Percentiles rank a stretch among this genome's conserved stretches.
Evolutionary conservation across 1,140 invertebrate genomes (phyloP).

Genomic region (Parasteatoda tepidariorum): DNA sequence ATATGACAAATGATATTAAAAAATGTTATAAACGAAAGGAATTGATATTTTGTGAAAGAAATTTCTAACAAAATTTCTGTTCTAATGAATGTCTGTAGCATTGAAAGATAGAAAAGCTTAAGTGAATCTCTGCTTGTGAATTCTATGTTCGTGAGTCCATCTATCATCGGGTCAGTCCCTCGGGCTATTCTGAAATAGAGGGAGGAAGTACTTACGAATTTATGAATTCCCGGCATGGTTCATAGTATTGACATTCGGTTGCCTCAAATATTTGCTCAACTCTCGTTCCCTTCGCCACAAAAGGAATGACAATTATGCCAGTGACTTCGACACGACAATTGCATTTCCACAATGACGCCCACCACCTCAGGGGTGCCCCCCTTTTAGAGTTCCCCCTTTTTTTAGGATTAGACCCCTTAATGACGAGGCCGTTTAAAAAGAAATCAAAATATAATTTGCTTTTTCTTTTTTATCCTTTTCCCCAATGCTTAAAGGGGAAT

Average conservation of each 20-base stretch:
- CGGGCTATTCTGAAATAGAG: slow-evolving; percentile 28
- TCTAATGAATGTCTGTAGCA: too few species aligned
- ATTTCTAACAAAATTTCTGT: too few species aligned
- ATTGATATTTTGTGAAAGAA: too few species aligned
- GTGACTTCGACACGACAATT: slow-evolving; percentile 61
- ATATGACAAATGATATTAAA: too few species aligned
- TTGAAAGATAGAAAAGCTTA: too few species aligned
- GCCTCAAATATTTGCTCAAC: slow-evolving; percentile 61
- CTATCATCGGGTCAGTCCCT: slow-evolving; percentile 40
- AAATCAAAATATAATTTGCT: too few species aligned
- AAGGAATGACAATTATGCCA: slow-evolving; percentile 60
- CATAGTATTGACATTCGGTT: slow-evolving; percentile 48
- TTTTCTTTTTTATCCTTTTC: background rate
- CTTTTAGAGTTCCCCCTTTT: background rate
- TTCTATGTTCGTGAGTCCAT: slow-evolving; percentile 45
- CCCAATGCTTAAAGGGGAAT: background rate
- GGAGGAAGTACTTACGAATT: slow-evolving; percentile 61
- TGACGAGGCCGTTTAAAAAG: slow-evolving; percentile 53
- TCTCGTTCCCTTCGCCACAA: slow-evolving; percentile 43
- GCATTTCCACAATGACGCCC: slow-evolving; percentile 61
- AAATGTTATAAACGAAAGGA: too few species aligned
- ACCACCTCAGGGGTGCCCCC: slow-evolving; percentile 5
- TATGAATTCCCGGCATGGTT: slow-evolving; percentile 58
- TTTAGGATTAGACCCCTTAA: slow-evolving; percentile 45
- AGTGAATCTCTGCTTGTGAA: slow-evolving; percentile 37